These are phyloP conservation scores for Lamprologus lemairii DNA, from an alignment of 2,113 vertebrate species.

Conservation along the genomic window DNA sequence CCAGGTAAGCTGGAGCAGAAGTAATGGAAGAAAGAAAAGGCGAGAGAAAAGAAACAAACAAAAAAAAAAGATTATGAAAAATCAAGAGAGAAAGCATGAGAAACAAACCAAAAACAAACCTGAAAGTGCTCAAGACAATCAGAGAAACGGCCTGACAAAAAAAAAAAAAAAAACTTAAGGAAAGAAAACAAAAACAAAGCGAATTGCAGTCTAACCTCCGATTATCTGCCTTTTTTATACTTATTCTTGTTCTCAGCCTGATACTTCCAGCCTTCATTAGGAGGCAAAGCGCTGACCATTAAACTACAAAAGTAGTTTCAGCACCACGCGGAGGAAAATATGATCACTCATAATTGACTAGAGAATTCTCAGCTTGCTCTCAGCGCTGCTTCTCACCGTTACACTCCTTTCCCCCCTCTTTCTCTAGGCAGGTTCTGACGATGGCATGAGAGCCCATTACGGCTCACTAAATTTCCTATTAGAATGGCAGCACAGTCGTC, in stretches of 20 bases:
- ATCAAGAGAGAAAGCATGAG: not conserved
- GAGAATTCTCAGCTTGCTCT: constrained; percentile 42
- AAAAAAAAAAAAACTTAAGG: not conserved
- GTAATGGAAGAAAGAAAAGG: not conserved
- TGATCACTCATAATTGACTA: constrained; percentile 56
- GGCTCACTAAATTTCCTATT: constrained; percentile 65
- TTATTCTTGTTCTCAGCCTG: not conserved
- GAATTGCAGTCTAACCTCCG: not conserved
- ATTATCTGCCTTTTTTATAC: not conserved
- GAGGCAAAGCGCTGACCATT: constrained; percentile 42
- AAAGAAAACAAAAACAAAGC: not conserved
- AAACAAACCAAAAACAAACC: not conserved
- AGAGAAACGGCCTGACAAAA: not conserved
- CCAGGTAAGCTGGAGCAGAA: constrained; percentile 46
- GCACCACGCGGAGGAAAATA: constrained; percentile 36
- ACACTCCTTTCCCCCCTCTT: not conserved
- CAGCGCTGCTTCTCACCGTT: not conserved
- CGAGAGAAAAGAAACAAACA: constrained; percentile 5
- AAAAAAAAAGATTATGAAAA: constrained; percentile 8
- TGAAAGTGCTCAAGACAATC: not conserved
- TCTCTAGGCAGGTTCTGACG: constrained; percentile 21
- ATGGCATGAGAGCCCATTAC: constrained; percentile 63
- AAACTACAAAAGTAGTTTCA: constrained; percentile 47
- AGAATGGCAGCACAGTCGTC: constrained; percentile 47
- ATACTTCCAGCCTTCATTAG: constrained; percentile 52